These are phyloP conservation scores for Ruditapes philippinarum DNA, from an alignment of 1,140 invertebrate genomes.

Conservation along the genomic window DNA sequence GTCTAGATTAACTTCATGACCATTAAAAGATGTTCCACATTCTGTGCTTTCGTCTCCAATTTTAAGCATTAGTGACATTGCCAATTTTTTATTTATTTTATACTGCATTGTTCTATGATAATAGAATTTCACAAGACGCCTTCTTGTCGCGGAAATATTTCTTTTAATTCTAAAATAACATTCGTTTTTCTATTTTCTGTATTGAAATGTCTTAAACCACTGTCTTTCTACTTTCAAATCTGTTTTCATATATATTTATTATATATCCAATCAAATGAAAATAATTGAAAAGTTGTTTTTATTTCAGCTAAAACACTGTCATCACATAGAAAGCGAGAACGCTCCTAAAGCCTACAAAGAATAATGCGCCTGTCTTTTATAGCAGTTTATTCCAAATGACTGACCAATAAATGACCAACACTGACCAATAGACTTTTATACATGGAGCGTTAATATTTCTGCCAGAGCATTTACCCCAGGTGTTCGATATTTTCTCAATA, in stretches of 20 bases:
- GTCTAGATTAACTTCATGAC: not conserved
- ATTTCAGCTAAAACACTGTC: too few species aligned
- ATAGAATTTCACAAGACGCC: too few species aligned
- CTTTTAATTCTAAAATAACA: too few species aligned
- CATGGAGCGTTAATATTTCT: not conserved
- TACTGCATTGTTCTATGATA: constrained; percentile 31
- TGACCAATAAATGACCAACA: not conserved
- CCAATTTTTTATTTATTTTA: constrained; percentile 15
- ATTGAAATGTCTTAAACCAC: too few species aligned
- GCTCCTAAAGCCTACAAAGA: not conserved
- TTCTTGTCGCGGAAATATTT: too few species aligned
- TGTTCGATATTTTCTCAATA: constrained; percentile 20
- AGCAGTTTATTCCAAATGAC: not conserved
- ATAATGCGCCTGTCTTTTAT: not conserved
- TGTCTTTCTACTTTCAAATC: too few species aligned
- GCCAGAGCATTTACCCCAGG: not conserved
- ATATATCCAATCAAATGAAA: too few species aligned
- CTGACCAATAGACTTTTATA: not conserved
- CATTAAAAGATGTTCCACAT: not conserved
- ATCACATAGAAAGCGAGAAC: not conserved
- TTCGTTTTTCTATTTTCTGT: too few species aligned
- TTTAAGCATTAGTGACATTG: constrained; percentile 25
- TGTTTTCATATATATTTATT: too few species aligned
- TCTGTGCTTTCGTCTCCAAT: not conserved
- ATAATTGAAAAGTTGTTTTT: too few species aligned